Evolutionary conservation across 92 coral and sea anemone species (phyloP), one percentile per base, ranked within the genome.

Genomic region (Siderastrea siderea): DNA sequence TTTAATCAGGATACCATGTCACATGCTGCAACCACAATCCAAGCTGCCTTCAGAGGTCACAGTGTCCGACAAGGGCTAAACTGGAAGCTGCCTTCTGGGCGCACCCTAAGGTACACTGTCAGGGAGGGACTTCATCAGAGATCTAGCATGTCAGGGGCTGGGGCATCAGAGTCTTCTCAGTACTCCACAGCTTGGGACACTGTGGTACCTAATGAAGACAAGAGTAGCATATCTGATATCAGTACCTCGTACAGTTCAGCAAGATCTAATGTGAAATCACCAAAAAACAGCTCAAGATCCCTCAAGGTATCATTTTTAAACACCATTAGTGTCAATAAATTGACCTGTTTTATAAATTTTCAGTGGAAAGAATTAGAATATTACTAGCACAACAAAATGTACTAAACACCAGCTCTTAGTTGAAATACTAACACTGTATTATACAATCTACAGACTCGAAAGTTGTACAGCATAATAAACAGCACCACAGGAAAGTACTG

Each of bases 21-120:
- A 44, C 82, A 88, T 26, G 99, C 99, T 1, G 99, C 98, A 9
- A 98, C 99, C 14, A 95, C 93, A 59, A 98, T 98, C 75, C 99
- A 98, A 78, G 99, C 99, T 7, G 98, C 92, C 3, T 98, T 92
- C 76, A 92, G 99, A 45, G 99, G 99, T 16, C 96, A 98, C 93
- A 98, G 96, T 65, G 95, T 95, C 16, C 95, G 99, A 0, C 96
- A 98, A 55, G 97, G 99, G 1, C 74, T 86, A 13, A 90, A 93
- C 87, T 98, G 99, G 99, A 95, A 85, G 84, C 95, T 95, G 15
- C 98, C 98, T 9, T 95, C 98, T 17, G 98, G 98, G 10, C 96
- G 91, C 47, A 95, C 96, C 66, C 92, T 95, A 47, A 94, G 98
- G 66, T 94, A 92, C 53, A 89, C 94, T 77, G 85, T 95, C 58